A percentile compares a stretch with the other conserved stretches of the same genome.
These are phyloP conservation scores for Musca domestica DNA, from an alignment of 1,140 invertebrate genomes.

Conservation along the genomic window DNA sequence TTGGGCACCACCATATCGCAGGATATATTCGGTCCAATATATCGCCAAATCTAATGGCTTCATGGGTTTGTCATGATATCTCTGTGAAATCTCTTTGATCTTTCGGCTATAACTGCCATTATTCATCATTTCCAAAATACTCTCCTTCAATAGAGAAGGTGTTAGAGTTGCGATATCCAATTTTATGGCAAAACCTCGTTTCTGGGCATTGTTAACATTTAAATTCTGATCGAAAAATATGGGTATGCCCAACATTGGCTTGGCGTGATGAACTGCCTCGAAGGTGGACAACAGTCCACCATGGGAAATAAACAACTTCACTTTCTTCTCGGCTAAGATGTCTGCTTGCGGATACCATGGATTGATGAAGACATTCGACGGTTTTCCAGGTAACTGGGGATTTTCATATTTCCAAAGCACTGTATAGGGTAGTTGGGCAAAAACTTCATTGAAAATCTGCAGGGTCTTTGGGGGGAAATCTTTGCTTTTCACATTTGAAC, in stretches of 20 bases:
- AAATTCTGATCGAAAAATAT: slow-evolving; percentile 65
- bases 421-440: slow-evolving; percentile 57
- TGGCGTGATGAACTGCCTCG: slow-evolving; percentile 69
- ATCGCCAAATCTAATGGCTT: slow-evolving; percentile 65
- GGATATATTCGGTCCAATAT: slow-evolving; percentile 71
- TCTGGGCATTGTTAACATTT: slow-evolving; percentile 57
- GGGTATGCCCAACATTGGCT: slow-evolving; percentile 70
- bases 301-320: slow-evolving; percentile 71
- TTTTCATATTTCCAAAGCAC: slow-evolving; percentile 62
- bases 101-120: slow-evolving; percentile 32
- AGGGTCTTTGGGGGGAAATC: slow-evolving; percentile 56
- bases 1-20: slow-evolving; percentile 54
- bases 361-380: slow-evolving; percentile 63
- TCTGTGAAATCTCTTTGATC: slow-evolving; percentile 32
- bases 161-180: slow-evolving; percentile 27
- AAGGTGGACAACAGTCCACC: slow-evolving; percentile 71
- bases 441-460: slow-evolving; percentile 55
- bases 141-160: slow-evolving; percentile 40
- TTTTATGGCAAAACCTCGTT: slow-evolving; percentile 55
- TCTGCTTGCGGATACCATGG: slow-evolving; percentile 72
- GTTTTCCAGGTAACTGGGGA: slow-evolving; percentile 56
- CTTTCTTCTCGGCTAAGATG: slow-evolving; percentile 67
- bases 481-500: slow-evolving; percentile 62
- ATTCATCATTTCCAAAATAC: slow-evolving; percentile 26
- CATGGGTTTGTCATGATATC: slow-evolving; percentile 60